phyloP scores from a whole-genome alignment of 2,888 invertebrate species.

The Allolobophora icterica region DNA sequence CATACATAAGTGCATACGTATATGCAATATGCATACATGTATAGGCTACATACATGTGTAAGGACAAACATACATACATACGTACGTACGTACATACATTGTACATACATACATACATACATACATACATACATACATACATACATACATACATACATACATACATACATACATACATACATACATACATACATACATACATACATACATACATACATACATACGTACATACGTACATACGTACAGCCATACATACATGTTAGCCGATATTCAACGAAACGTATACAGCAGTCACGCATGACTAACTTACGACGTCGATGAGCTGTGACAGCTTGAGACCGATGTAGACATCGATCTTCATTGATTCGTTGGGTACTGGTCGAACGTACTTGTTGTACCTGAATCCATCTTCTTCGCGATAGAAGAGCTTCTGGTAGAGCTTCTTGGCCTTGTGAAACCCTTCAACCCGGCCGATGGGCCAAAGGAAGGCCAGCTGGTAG shows the following conservation, averaged over 20 bases:
- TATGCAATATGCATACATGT: background rate
- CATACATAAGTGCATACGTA: background rate
- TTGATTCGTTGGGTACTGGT: constrained; percentile 42
- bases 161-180: background rate
- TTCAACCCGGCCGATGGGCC: background rate
- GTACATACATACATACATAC: too few species aligned
- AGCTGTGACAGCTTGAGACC: constrained; percentile 45
- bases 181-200: background rate
- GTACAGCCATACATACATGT: background rate
- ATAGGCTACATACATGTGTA: background rate
- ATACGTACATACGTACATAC: background rate
- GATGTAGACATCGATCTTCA: constrained; percentile 39
- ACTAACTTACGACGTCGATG: constrained; percentile 46
- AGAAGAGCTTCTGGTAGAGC: constrained; percentile 39
- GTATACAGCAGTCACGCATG: background rate
- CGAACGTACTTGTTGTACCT: constrained; percentile 44
- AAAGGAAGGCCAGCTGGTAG: background rate
- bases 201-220: background rate
- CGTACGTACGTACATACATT: too few species aligned
- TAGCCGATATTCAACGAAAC: background rate
- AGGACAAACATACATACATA: too few species aligned
- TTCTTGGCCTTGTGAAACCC: constrained; percentile 41
- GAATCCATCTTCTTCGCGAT: background rate
- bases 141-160: too few species aligned
- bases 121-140: too few species aligned